These are phyloP conservation scores for Henicopernis longicauda DNA, from an alignment of 2,113 vertebrate species.

Conservation along the genomic window DNA sequence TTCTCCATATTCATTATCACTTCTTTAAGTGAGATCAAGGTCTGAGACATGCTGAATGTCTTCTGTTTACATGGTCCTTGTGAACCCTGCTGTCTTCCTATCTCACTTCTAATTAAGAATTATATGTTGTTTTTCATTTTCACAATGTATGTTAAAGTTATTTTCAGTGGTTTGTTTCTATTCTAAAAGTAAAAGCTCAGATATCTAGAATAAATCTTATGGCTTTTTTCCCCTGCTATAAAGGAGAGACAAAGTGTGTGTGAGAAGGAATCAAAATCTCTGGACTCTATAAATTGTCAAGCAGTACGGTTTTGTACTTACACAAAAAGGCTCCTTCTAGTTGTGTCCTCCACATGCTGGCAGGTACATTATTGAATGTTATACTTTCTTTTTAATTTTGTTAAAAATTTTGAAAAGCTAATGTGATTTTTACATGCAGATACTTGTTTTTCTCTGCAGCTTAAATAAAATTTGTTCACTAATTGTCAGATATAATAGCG, in stretches of 20 bases:
- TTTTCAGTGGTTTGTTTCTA: not conserved
- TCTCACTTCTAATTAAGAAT: not conserved
- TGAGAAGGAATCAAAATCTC: conserved; percentile 74
- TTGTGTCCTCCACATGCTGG: conserved; percentile 75
- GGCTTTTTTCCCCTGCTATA: not conserved
- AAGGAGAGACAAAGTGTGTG: conserved; percentile 72
- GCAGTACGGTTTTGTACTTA: conserved; percentile 76
- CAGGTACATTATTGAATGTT: conserved; percentile 63
- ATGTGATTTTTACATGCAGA: not conserved
- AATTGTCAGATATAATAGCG: not conserved
- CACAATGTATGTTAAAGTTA: not conserved
- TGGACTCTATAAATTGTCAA: conserved; percentile 62
- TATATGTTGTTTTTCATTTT: not conserved
- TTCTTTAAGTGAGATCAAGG: not conserved
- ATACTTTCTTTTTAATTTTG: not conserved
- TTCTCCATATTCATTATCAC: not conserved
- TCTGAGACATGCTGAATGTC: not conserved
- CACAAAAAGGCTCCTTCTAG: conserved; percentile 74
- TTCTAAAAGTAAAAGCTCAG: not conserved
- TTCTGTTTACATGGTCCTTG: not conserved
- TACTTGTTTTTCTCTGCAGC: not conserved
- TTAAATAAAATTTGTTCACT: not conserved
- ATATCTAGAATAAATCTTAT: not conserved
- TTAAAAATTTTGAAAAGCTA: not conserved
- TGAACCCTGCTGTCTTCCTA: not conserved